These are phyloP conservation scores for Chromobotia macracanthus DNA, from an alignment of 2,797 vertebrate genomes.

Conservation along the genomic window DNA sequence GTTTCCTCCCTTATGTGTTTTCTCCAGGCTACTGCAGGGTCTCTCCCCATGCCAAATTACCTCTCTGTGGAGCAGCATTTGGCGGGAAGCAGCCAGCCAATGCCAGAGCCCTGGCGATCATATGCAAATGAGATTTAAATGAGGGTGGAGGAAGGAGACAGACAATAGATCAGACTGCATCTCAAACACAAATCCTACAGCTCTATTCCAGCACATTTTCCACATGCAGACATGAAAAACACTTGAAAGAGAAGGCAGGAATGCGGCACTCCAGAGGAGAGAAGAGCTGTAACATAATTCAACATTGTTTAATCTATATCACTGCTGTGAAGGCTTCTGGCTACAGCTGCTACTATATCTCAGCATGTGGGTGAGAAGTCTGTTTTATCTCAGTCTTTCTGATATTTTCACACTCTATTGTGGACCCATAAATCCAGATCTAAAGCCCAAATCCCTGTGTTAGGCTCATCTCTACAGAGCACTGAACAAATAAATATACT, in stretches of 20 bases:
- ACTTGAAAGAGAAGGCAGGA: not conserved
- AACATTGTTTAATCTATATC: not conserved
- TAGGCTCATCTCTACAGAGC: not conserved
- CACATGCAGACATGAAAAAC: not conserved
- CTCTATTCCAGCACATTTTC: not conserved
- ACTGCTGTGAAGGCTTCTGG: not conserved
- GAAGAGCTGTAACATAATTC: not conserved
- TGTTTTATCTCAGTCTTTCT: not conserved
- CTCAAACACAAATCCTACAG: not conserved
- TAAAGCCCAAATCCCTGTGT: not conserved
- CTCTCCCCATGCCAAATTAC: conserved; percentile 14
- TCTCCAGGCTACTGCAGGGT: not conserved
- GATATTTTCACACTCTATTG: conserved; percentile 40
- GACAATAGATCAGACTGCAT: not conserved
- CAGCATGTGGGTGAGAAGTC: not conserved
- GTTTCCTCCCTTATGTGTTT: not conserved
- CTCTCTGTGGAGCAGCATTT: conserved; percentile 20
- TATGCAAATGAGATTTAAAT: conserved; percentile 31
- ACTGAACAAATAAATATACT: not conserved
- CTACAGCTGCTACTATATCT: not conserved
- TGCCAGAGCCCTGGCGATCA: conserved; percentile 3
- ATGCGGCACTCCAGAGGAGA: not conserved
- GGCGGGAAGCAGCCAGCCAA: conserved; percentile 22
- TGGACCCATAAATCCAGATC: not conserved
- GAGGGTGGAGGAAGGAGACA: conserved; percentile 1